Percentiles rank a stretch among this genome's conserved stretches.
phyloP scores from a whole-genome alignment of 1,140 invertebrate species.

The Drosophila sucinea region DNA sequence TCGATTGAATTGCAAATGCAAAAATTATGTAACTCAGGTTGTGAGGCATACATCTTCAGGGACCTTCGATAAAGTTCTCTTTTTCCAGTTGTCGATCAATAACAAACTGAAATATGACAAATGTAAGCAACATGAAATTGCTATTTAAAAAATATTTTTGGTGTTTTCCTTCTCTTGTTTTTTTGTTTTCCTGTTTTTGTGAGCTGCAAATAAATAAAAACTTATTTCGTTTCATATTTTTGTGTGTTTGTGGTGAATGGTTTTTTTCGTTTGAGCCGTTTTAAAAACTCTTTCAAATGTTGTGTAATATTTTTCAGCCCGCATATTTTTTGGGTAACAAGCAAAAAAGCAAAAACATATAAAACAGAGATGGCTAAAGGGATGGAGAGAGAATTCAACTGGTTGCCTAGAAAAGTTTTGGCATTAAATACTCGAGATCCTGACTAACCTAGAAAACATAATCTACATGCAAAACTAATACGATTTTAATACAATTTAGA shows the following conservation, averaged over 20 bases:
- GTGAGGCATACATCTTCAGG: neutral
- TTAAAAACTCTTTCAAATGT: conserved; percentile 60
- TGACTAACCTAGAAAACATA: too few relatives aligned
- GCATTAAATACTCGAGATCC: too few relatives aligned
- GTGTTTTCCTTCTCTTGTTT: neutral
- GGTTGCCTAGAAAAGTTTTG: neutral
- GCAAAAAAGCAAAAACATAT: conserved; percentile 24
- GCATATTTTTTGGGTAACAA: conserved; percentile 35
- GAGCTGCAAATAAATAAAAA: conserved; percentile 44
- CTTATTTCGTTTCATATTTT: conserved; percentile 42
- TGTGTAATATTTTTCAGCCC: conserved; percentile 65
- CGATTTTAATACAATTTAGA: too few relatives aligned
- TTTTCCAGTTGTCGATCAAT: neutral
- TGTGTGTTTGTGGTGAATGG: conserved; percentile 28
- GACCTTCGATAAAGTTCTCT: neutral
- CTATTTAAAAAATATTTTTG: conserved; percentile 57
- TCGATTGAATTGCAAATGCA: conserved; percentile 55
- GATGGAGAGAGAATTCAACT: neutral
- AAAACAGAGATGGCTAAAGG: conserved; percentile 34
- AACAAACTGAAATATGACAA: conserved; percentile 5
- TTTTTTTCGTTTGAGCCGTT: conserved; percentile 46
- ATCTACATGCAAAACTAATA: too few relatives aligned
- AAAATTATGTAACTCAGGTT: conserved; percentile 62
- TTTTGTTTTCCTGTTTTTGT: neutral
- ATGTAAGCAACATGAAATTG: conserved; percentile 52